Base-by-base conservation (phyloP, 2,113 vertebrate species). In the Otus sunia region DNA sequence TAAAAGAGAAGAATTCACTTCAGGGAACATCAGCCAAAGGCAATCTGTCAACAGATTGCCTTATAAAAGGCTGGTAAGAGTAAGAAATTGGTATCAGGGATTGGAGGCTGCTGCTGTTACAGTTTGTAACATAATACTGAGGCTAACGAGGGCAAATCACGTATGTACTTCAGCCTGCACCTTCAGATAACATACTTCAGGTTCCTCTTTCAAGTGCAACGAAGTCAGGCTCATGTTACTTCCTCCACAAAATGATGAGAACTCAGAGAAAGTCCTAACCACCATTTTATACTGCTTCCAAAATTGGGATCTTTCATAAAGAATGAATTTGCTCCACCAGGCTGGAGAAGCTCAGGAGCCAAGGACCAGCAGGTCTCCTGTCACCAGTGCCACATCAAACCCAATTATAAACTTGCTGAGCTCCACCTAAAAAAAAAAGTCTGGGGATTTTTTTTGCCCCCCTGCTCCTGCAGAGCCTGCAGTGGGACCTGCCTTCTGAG, bases 51-150 rank as follows among this genome's bases (percentile, higher is more conserved):
- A 7, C 5, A 58, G 41, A 7, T 34, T 76, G 47, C 58, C 58
- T 2, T 43, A n/a, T 2, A 3, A 2, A n/a, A 25, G 47, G 9
- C 15, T 17, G 53, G 1, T 53, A 22, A 9, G 16, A 45, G 16
- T 7, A 4, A 55, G 72, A 58, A 14, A 6, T 41, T 21, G 27
- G 41, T 41, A 32, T n/a, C 15, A 6, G 2, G 73, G 9, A 3
- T 4, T 22, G 73, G 86, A 88, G 63, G 26, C 29, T 41, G n/a
- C 5, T 58, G 73, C 52, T 18, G 16, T 67, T 0, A 43, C 43
- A 1, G 4, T 78, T 66, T 76, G 52, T 63, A 58, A 63, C 8
- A 12, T 34, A 29, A 1, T 3, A 47, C 41, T 30, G 47, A 41
- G 47, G 58, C 12, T 80, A 58, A 3, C 8, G 53, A 63, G 73